These are phyloP conservation scores for Drosophila lutescens DNA, from an alignment of 2,888 invertebrate genomes.

Conservation along the genomic window DNA sequence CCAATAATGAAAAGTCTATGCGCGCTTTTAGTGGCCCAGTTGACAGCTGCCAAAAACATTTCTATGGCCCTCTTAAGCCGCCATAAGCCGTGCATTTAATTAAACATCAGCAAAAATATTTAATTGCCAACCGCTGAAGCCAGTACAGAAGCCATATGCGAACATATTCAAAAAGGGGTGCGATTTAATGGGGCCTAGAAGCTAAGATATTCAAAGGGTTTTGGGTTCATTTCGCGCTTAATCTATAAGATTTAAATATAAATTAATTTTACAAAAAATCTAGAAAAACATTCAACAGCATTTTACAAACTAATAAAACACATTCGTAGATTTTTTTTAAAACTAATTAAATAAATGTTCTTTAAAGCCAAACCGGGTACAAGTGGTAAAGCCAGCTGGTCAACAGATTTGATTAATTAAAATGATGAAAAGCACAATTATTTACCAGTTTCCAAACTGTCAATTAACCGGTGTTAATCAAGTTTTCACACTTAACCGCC, in stretches of 20 bases:
- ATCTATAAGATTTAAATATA: too few species aligned
- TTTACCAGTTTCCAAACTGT: conserved; percentile 20
- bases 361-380: too few species aligned
- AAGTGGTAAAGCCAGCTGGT: neutral
- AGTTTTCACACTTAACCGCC: conserved; percentile 46
- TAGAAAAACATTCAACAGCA: too few species aligned
- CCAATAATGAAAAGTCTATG: conserved; percentile 50
- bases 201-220: neutral
- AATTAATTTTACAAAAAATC: too few species aligned
- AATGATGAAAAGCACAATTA: neutral
- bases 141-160: conserved; percentile 9
- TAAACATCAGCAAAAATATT: conserved; percentile 21
- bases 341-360: too few species aligned
- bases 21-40: conserved; percentile 45
- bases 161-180: neutral
- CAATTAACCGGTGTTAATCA: conserved; percentile 54
- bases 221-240: neutral
- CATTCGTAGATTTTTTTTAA: too few species aligned
- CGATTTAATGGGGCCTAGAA: too few species aligned
- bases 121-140: conserved; percentile 21
- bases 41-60: conserved; percentile 59
- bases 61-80: conserved; percentile 18
- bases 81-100: conserved; percentile 43
- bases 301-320: too few species aligned
- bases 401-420: conserved; percentile 11